Conservation (phyloP, 1,140 invertebrate genomes). For the Panagrolaimus sp. region DNA sequence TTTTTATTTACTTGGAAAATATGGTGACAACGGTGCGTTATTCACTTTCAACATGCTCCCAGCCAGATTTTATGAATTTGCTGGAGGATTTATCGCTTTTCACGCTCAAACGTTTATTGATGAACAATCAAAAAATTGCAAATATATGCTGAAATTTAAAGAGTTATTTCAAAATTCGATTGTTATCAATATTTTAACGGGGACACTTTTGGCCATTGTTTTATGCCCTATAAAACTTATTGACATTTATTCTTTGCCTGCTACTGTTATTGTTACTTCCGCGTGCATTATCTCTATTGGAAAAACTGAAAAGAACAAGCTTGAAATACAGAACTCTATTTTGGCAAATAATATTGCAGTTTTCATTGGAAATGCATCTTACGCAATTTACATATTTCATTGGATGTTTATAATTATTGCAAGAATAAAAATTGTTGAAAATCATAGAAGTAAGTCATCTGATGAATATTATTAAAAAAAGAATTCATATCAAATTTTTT, state of each 20-base stretch:
- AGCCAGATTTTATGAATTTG: too few relatives aligned
- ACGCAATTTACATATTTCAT: not conserved
- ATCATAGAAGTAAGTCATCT: too few relatives aligned
- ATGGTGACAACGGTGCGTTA: too few relatives aligned
- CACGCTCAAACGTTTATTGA: too few relatives aligned
- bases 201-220: not conserved
- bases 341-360: not conserved
- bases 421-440: not conserved
- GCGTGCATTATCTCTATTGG: not conserved
- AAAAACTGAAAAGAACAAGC: not conserved
- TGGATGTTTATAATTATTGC: not conserved
- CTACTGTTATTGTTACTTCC: not conserved
- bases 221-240: not conserved
- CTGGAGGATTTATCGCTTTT: too few relatives aligned
- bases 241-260: not conserved
- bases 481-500: too few relatives aligned
- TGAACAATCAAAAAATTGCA: too few relatives aligned
- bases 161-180: not conserved
- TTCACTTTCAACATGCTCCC: too few relatives aligned
- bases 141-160: too few relatives aligned
- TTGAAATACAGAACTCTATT: not conserved
- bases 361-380: slow-evolving; percentile 3
- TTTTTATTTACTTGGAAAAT: too few relatives aligned
- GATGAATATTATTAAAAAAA: too few relatives aligned
- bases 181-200: not conserved